These are phyloP conservation scores for Pegoplata infirma DNA, from an alignment of 2,888 invertebrate genomes.

Conservation along the genomic window DNA sequence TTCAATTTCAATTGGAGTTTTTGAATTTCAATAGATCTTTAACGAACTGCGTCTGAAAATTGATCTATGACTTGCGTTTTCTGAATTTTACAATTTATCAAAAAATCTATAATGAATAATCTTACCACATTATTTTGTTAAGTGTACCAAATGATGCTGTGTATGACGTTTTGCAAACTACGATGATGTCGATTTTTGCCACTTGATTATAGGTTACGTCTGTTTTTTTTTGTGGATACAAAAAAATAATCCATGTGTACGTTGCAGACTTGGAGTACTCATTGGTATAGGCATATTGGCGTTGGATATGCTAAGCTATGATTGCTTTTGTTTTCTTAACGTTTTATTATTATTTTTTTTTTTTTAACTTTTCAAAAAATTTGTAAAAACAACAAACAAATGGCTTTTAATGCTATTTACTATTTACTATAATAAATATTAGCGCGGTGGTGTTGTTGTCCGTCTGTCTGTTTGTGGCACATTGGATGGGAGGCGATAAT, in stretches of 20 bases:
- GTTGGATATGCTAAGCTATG: background rate
- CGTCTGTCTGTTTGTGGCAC: too few species aligned
- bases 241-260: background rate
- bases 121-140: too few species aligned
- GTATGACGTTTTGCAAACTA: conserved; percentile 36
- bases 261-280: background rate
- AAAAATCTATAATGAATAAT: background rate
- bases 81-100: too few species aligned
- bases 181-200: conserved; percentile 53
- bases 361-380: background rate
- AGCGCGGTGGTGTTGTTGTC: conserved; percentile 4
- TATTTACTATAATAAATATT: conserved; percentile 44
- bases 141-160: conserved; percentile 24
- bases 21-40: too few species aligned
- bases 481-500: too few species aligned
- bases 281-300: background rate
- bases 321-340: conserved; percentile 26
- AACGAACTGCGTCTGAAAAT: too few species aligned
- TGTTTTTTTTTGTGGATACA: conserved; percentile 10
- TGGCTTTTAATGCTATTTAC: conserved; percentile 31
- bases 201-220: conserved; percentile 64
- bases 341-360: conserved; percentile 15
- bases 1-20: too few species aligned
- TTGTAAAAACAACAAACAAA: conserved; percentile 11
- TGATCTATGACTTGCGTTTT: too few species aligned